Percentiles rank a stretch among this genome's conserved stretches.
Conservation (phyloP, 2,797 vertebrate genomes). For the Pseudochirops cupreus region DNA sequence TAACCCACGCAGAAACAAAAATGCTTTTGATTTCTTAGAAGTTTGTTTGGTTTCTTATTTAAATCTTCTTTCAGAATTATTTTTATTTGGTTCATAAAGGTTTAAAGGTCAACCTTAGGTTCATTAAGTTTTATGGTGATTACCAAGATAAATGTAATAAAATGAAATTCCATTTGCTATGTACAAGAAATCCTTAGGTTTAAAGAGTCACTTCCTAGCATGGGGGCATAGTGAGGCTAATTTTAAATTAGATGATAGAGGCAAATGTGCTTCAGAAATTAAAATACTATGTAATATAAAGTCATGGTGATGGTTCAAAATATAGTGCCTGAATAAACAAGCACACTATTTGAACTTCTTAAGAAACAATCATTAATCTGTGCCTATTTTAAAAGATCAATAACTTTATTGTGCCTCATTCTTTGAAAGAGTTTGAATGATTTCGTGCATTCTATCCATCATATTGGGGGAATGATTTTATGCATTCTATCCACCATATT, state of each 20-base stretch:
- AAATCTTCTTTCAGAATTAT: slow-evolving; percentile 50
- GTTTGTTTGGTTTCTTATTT: neutral
- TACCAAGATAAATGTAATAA: slow-evolving; percentile 55
- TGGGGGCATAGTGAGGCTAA: slow-evolving; percentile 62
- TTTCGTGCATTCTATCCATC: slow-evolving; percentile 16
- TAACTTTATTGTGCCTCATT: neutral
- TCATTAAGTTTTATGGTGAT: slow-evolving; percentile 68
- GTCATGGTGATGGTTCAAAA: neutral
- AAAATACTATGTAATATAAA: slow-evolving; percentile 48
- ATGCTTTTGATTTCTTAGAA: neutral
- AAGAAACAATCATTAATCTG: slow-evolving; percentile 3
- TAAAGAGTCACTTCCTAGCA: slow-evolving; percentile 74
- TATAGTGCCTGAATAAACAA: slow-evolving; percentile 19
- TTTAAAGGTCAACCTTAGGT: slow-evolving; percentile 64
- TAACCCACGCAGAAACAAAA: neutral
- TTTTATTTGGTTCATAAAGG: slow-evolving; percentile 53
- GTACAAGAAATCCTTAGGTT: slow-evolving; percentile 55
- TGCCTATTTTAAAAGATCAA: neutral
- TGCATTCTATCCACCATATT: neutral
- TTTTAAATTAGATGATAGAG: slow-evolving; percentile 75
- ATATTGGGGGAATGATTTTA: neutral
- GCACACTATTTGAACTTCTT: slow-evolving; percentile 11
- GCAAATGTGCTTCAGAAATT: slow-evolving; percentile 75
- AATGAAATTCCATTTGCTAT: slow-evolving; percentile 43
- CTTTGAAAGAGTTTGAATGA: neutral